These are phyloP conservation scores for Cheilosia vulpina DNA, from an alignment of 2,888 invertebrate species.

Conservation along the genomic window DNA sequence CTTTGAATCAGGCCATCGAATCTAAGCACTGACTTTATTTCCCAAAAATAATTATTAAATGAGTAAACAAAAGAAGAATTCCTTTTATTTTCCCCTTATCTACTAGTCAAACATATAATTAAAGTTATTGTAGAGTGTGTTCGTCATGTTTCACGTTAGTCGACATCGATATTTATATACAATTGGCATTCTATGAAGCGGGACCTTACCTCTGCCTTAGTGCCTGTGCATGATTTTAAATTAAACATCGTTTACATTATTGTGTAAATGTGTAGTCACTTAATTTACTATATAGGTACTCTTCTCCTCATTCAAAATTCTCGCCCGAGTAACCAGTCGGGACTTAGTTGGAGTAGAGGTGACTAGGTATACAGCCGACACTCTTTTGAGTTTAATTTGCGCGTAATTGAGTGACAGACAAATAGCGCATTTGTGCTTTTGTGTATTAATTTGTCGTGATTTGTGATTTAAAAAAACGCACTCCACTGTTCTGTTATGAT, in stretches of 20 bases:
- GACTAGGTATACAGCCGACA: constrained; percentile 1
- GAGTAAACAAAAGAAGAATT: too few relatives aligned
- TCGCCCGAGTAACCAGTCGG: constrained; percentile 3
- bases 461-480: not conserved
- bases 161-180: too few relatives aligned
- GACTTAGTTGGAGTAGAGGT: constrained; percentile 15
- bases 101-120: too few relatives aligned
- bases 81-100: too few relatives aligned
- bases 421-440: constrained; percentile 34
- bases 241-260: not conserved
- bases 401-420: constrained; percentile 48
- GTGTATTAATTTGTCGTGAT: constrained; percentile 51
- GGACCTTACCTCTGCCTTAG: not conserved
- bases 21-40: too few relatives aligned
- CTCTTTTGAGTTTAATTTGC: constrained; percentile 42
- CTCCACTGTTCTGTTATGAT: not conserved
- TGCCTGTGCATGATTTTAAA: constrained; percentile 6
- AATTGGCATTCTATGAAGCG: not conserved
- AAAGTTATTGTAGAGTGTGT: too few relatives aligned
- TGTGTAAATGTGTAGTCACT: constrained; percentile 7
- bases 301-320: not conserved
- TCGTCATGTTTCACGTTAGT: too few relatives aligned
- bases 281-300: constrained; percentile 22
- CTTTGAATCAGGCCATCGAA: too few relatives aligned
- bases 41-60: too few relatives aligned